These are phyloP conservation scores for Zaprionus obscuricornis DNA, from an alignment of 2,888 invertebrate species.

Conservation along the genomic window DNA sequence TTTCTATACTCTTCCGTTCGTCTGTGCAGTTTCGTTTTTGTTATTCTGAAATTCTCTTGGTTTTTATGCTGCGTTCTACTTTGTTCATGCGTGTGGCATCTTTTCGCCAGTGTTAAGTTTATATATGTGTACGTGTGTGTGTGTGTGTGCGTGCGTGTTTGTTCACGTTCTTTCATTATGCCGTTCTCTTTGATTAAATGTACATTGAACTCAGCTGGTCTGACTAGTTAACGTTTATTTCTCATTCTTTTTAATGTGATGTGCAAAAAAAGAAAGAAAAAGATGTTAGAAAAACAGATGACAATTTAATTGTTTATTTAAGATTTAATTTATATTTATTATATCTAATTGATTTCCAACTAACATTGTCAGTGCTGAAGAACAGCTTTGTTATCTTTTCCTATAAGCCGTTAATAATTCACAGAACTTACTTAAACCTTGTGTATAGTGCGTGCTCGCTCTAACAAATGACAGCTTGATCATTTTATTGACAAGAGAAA, in stretches of 20 bases:
- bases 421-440: too few species aligned
- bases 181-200: constrained; percentile 70
- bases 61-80: constrained; percentile 47
- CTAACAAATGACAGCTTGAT: too few species aligned
- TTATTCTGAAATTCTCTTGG: constrained; percentile 38
- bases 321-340: too few species aligned
- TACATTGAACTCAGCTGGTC: constrained; percentile 67
- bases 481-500: too few species aligned
- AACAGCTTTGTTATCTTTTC: too few species aligned
- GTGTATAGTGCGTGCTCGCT: too few species aligned
- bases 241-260: constrained; percentile 21
- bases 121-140: constrained; percentile 14
- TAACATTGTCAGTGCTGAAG: too few species aligned
- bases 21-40: constrained; percentile 57
- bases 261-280: too few species aligned
- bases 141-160: constrained; percentile 35
- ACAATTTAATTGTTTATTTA: too few species aligned
- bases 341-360: too few species aligned
- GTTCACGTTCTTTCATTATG: constrained; percentile 59
- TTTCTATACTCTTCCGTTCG: constrained; percentile 52
- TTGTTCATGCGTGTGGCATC: constrained; percentile 48
- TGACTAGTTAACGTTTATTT: constrained; percentile 28
- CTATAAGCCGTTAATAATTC: too few species aligned
- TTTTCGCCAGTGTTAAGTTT: constrained; percentile 26
- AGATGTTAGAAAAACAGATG: too few species aligned